These are phyloP conservation scores for Champsocephalus esox DNA, from an alignment of 2,797 vertebrate species.

Conservation along the genomic window DNA sequence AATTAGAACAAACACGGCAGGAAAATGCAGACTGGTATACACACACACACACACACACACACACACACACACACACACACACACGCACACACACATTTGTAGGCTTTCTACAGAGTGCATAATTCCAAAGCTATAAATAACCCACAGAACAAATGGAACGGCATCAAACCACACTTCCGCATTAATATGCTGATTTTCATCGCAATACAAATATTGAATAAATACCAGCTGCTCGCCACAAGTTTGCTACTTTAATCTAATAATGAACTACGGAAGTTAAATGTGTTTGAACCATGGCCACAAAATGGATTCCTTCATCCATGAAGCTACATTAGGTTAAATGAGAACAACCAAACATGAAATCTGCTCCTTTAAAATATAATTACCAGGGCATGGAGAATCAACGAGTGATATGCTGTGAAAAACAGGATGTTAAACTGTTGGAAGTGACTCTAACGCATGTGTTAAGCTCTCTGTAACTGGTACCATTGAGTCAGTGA, in stretches of 20 bases:
- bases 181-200: conserved; percentile 32
- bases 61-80: conserved; percentile 23
- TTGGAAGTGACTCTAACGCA: conserved; percentile 57
- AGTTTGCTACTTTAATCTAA: conserved; percentile 30
- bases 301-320: conserved; percentile 24
- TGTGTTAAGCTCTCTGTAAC: conserved; percentile 49
- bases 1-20: conserved; percentile 66
- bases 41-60: conserved; percentile 14
- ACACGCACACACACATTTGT: conserved; percentile 19
- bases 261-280: background rate
- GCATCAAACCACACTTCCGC: conserved; percentile 36
- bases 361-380: conserved; percentile 19
- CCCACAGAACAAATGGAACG: conserved; percentile 41
- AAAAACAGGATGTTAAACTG: conserved; percentile 39
- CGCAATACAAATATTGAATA: conserved; percentile 9
- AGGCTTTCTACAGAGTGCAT: conserved; percentile 44
- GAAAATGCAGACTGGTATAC: conserved; percentile 40
- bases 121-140: conserved; percentile 61
- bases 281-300: conserved; percentile 24
- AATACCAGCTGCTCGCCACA: conserved; percentile 39
- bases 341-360: conserved; percentile 12
- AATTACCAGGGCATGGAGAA: conserved; percentile 46
- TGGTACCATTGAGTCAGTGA: conserved; percentile 37
- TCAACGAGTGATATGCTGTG: conserved; percentile 28
- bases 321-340: conserved; percentile 11